Percentiles rank a stretch among this genome's conserved stretches.
Evolutionary conservation across 1,140 invertebrate genomes (phyloP).

Genomic region (Metopolophium dirhodum): DNA sequence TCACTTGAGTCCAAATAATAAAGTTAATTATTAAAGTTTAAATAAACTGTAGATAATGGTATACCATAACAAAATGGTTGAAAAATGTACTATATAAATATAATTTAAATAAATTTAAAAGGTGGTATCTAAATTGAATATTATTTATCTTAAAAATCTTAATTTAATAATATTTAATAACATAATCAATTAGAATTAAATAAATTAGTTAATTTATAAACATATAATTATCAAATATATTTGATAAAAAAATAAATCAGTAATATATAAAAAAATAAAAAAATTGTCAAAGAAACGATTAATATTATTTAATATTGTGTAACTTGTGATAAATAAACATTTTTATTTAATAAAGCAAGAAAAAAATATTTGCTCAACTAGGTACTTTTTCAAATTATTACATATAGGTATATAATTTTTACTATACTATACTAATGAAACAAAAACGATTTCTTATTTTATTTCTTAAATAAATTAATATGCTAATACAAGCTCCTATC

Average conservation of each 20-base stretch:
- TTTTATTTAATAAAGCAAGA: not conserved
- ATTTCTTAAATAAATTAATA: not conserved
- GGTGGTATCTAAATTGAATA: not conserved
- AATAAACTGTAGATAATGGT: not conserved
- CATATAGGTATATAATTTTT: too few species aligned
- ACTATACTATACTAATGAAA: not conserved
- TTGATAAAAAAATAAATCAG: not conserved
- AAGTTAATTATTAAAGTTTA: too few species aligned
- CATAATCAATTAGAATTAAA: not conserved
- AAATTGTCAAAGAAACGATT: not conserved
- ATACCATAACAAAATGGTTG: not conserved
- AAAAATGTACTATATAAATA: not conserved
- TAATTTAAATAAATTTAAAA: not conserved
- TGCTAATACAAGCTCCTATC: not conserved
- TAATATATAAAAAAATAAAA: not conserved
- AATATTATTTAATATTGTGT: not conserved
- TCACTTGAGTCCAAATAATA: not conserved
- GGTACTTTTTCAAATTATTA: not conserved
- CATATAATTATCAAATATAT: not conserved
- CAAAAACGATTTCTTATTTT: not conserved
- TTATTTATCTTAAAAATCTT: too few species aligned
- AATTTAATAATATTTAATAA: not conserved
- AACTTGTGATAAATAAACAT: not conserved
- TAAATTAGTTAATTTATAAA: not conserved
- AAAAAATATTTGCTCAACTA: not conserved